Percentiles rank a stretch among this genome's conserved stretches.
phyloP scores from a whole-genome alignment of 2,888 invertebrate genomes.

The Lydus trimaculatus region DNA sequence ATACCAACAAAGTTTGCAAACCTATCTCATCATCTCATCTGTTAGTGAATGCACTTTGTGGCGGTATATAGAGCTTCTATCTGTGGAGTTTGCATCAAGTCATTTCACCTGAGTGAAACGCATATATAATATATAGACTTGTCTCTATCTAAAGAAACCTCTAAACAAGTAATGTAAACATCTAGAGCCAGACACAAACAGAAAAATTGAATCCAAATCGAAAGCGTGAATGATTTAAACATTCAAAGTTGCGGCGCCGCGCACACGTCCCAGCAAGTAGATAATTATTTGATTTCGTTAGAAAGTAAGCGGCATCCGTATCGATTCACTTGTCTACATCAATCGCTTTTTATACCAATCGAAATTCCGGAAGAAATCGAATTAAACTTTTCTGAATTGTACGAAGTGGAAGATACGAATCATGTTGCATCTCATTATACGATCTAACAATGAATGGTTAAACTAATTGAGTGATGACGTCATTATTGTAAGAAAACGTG shows the following conservation, averaged over 20 bases:
- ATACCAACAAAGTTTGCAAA: slow-evolving; percentile 33
- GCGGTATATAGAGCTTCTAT: slow-evolving; percentile 7
- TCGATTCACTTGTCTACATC: slow-evolving; percentile 32
- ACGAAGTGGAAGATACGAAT: slow-evolving; percentile 30
- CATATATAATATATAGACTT: background rate
- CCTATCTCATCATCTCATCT: slow-evolving; percentile 34
- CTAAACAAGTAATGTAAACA: background rate
- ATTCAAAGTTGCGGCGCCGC: background rate
- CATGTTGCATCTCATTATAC: slow-evolving; percentile 55
- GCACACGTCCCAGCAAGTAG: background rate
- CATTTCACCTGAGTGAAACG: background rate
- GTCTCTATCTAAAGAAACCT: background rate
- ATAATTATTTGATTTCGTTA: slow-evolving; percentile 27
- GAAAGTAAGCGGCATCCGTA: slow-evolving; percentile 22
- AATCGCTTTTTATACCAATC: slow-evolving; percentile 33
- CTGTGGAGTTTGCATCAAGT: background rate
- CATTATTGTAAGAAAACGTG: background rate
- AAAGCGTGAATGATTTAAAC: background rate
- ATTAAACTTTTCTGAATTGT: slow-evolving; percentile 52
- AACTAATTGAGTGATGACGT: background rate
- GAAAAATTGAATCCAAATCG: background rate
- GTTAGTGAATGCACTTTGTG: slow-evolving; percentile 37
- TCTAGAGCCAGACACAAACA: background rate
- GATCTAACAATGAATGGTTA: slow-evolving; percentile 38
- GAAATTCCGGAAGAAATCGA: slow-evolving; percentile 44